Percentiles rank a stretch among this genome's conserved stretches.
Conservation (phyloP, 2,797 vertebrate genomes). For the Lates japonicus region DNA sequence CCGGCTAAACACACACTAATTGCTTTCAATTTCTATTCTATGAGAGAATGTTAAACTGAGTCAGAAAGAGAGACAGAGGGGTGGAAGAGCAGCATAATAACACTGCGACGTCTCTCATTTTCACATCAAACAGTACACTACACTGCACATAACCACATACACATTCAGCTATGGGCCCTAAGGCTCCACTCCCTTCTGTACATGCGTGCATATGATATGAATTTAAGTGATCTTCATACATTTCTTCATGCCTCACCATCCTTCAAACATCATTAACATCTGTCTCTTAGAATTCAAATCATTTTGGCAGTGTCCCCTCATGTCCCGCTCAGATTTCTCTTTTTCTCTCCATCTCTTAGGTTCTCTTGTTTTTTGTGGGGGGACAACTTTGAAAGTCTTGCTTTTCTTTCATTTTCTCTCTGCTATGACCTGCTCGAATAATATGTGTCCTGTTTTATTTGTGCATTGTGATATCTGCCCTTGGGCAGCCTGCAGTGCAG, state of each 20-base stretch:
- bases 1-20: conserved; percentile 8
- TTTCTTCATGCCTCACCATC: neutral
- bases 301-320: neutral
- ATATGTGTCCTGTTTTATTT: conserved; percentile 19
- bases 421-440: too few relatives aligned
- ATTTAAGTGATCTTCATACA: too few relatives aligned
- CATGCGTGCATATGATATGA: neutral
- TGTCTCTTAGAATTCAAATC: neutral
- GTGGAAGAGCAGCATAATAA: neutral
- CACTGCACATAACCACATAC: neutral
- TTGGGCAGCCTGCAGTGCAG: too few relatives aligned
- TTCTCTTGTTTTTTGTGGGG: neutral
- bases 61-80: neutral
- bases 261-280: neutral
- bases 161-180: neutral
- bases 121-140: neutral
- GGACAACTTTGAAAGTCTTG: conserved; percentile 1
- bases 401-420: neutral
- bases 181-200: conserved; percentile 1
- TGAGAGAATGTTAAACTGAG: neutral
- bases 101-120: neutral
- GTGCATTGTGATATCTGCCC: neutral
- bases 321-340: neutral
- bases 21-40: neutral
- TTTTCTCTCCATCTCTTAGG: neutral